A percentile compares a stretch with the other conserved stretches of the same genome.
Evolutionary conservation across 2,888 invertebrate genomes (phyloP).

Genomic region (Ashinkailepas kermadecensis): DNA sequence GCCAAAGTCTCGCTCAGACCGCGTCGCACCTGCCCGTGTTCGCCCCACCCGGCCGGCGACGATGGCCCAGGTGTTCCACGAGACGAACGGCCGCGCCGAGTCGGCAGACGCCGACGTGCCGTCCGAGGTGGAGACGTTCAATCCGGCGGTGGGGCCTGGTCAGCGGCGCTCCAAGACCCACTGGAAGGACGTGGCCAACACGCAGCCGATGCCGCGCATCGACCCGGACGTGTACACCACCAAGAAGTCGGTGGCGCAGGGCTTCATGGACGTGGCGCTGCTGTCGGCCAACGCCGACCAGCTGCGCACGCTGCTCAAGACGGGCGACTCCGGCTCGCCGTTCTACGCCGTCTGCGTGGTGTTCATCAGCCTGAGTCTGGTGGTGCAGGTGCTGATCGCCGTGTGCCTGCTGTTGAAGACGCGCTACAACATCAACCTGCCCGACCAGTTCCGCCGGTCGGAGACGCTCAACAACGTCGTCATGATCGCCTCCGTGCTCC

Average conservation of each 20-base stretch:
- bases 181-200: constrained; percentile 1
- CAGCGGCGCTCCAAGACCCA: not conserved
- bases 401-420: not conserved
- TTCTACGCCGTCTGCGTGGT: not conserved
- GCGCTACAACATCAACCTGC: constrained; percentile 6
- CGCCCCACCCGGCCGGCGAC: too few species aligned
- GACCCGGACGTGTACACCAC: constrained; percentile 10
- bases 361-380: not conserved
- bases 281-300: constrained; percentile 6
- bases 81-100: not conserved
- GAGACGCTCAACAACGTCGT: not conserved
- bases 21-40: too few species aligned
- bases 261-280: constrained; percentile 15
- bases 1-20: not conserved
- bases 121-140: constrained; percentile 8
- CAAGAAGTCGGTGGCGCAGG: constrained; percentile 2
- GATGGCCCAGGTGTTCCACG: not conserved
- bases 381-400: not conserved
- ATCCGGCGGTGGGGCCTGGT: not conserved
- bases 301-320: not conserved
- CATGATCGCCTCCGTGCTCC: constrained; percentile 2
- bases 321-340: not conserved
- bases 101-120: constrained; percentile 28
- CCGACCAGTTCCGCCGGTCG: not conserved
- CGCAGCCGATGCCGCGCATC: not conserved